Conservation (phyloP, 37 sponge, comb jelly and placozoan species). For the Ianthella basta region DNA sequence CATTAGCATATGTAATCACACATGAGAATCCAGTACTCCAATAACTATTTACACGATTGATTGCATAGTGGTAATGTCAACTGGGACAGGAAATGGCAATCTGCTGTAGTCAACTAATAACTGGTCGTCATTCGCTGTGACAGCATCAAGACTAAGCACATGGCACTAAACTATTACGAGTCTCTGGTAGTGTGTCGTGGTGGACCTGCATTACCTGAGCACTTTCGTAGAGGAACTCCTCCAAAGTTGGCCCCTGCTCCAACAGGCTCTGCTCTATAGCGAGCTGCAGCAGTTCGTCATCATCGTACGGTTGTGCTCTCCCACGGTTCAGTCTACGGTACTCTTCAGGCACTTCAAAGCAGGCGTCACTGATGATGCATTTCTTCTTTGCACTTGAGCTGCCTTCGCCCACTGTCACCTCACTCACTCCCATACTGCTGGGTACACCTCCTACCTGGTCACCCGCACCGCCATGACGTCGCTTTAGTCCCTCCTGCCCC, state of each 20-base stretch:
- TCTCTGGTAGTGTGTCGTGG: too few relatives aligned
- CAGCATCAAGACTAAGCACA: too few relatives aligned
- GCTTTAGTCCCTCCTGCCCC: constrained; percentile 9
- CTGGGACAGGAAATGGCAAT: too few relatives aligned
- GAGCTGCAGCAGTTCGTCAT: constrained; percentile 94
- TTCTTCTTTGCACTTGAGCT: not conserved
- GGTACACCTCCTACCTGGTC: not conserved
- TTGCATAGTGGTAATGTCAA: too few relatives aligned
- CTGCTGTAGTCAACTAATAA: too few relatives aligned
- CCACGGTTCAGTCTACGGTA: constrained; percentile 49
- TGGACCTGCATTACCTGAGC: not conserved
- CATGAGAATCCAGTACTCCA: too few relatives aligned
- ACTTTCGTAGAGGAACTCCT: not conserved
- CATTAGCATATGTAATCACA: too few relatives aligned
- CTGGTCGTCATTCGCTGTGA: too few relatives aligned
- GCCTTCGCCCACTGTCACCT: constrained; percentile 1
- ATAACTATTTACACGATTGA: too few relatives aligned
- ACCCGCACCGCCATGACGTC: not conserved
- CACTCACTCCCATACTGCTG: not conserved
- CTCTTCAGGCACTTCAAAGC: constrained; percentile 69
- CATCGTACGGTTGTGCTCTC: constrained; percentile 52
- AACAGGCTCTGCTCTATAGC: constrained; percentile 94
- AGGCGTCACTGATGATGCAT: constrained; percentile 73
- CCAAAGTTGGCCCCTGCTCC: constrained; percentile 47
- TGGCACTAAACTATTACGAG: too few relatives aligned